Conservation (phyloP, 2,797 vertebrate genomes). For the Clarias fuscus region DNA sequence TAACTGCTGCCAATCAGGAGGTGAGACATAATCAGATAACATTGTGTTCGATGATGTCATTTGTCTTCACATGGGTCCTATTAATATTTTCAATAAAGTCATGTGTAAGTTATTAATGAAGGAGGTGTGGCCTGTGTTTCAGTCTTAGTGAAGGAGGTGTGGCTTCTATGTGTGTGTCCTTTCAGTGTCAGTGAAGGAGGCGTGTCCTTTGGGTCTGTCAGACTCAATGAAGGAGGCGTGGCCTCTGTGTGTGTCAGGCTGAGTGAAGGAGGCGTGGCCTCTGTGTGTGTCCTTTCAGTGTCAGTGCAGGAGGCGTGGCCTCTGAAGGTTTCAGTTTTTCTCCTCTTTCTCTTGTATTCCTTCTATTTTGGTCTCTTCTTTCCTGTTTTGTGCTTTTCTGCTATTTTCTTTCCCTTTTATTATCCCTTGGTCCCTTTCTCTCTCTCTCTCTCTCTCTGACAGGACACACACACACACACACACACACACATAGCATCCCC, state of each 20-base stretch:
- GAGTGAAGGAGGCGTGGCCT: not conserved
- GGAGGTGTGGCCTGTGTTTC: not conserved
- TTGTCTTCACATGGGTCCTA: not conserved
- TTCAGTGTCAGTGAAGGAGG: not conserved
- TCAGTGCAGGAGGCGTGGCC: too few species aligned
- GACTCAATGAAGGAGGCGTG: too few species aligned
- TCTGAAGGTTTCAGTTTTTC: not conserved
- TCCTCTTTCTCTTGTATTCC: not conserved
- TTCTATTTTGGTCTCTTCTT: not conserved
- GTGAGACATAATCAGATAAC: slow-evolving; percentile 69
- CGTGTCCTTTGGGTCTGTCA: not conserved
- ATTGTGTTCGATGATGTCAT: not conserved
- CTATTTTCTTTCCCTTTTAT: not conserved
- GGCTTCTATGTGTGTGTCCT: not conserved
- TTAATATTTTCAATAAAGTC: not conserved
- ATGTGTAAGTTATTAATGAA: not conserved
- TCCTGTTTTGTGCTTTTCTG: not conserved
- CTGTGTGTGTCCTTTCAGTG: not conserved
- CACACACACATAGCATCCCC: not conserved
- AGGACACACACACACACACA: not conserved
- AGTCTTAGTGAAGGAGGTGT: too few species aligned
- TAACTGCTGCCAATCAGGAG: slow-evolving; percentile 97
- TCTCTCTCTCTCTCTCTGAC: not conserved
- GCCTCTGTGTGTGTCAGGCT: not conserved
- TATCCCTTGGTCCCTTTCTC: not conserved